Evolutionary conservation across 2,888 invertebrate genomes (phyloP).

Genomic region (Agrenia bidenticulata): DNA sequence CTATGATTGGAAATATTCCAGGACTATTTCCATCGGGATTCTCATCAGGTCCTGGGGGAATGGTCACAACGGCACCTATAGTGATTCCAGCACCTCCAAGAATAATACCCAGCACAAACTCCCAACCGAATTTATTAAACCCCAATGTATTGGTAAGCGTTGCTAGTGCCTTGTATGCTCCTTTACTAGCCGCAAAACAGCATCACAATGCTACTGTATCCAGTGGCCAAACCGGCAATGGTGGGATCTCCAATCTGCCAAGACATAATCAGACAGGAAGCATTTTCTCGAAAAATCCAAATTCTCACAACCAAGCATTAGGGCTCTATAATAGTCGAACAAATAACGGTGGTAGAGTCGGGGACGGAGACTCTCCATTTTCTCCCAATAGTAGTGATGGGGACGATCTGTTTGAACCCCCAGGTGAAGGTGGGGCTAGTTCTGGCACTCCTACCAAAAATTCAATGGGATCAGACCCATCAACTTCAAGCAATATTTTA

Average conservation of each 20-base stretch:
- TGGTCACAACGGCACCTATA: slow-evolving; percentile 29
- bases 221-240: slow-evolving; percentile 65
- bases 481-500: not conserved
- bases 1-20: slow-evolving; percentile 43
- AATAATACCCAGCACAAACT: slow-evolving; percentile 7
- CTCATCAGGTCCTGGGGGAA: slow-evolving; percentile 27
- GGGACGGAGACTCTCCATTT: slow-evolving; percentile 67
- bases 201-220: slow-evolving; percentile 55
- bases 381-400: slow-evolving; percentile 86
- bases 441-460: not conserved
- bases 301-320: not conserved
- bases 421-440: slow-evolving; percentile 55
- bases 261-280: not conserved
- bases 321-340: slow-evolving; percentile 9
- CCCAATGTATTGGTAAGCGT: slow-evolving; percentile 45
- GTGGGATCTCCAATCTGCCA: slow-evolving; percentile 56
- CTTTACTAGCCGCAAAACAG: slow-evolving; percentile 36
- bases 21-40: slow-evolving; percentile 35
- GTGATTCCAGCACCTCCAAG: slow-evolving; percentile 29
- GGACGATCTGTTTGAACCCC: slow-evolving; percentile 83
- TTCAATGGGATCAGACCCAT: not conserved
- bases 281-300: not conserved
- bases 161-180: slow-evolving; percentile 45
- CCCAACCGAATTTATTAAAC: slow-evolving; percentile 33
- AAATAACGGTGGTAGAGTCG: slow-evolving; percentile 17